A percentile compares a stretch with the other conserved stretches of the same genome.
phyloP scores from a whole-genome alignment of 1,140 invertebrate genomes.

The Diachasmimorpha longicaudata region DNA sequence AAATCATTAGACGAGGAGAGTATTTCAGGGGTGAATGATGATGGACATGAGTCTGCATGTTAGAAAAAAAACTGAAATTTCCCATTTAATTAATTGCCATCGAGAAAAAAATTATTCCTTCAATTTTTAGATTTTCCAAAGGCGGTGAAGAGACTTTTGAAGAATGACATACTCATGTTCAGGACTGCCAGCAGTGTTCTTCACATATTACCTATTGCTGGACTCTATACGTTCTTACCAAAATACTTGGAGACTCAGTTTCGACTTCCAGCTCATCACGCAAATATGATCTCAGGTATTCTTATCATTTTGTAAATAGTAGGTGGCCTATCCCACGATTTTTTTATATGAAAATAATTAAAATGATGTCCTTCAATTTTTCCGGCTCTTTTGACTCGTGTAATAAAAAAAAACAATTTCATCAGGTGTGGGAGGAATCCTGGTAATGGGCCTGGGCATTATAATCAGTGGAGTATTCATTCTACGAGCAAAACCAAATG shows the following conservation, averaged over 20 bases:
- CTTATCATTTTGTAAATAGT: too few relatives aligned
- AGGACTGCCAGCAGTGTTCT: slow-evolving; percentile 87
- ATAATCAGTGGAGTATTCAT: slow-evolving; percentile 88
- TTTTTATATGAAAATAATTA: too few relatives aligned
- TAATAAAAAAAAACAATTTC: background rate
- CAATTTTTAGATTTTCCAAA: slow-evolving; percentile 79
- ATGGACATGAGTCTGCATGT: too few relatives aligned
- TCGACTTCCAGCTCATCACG: slow-evolving; percentile 82
- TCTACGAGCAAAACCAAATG: slow-evolving; percentile 80
- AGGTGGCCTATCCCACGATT: background rate
- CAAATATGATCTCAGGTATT: slow-evolving; percentile 88
- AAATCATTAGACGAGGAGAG: background rate
- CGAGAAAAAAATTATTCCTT: too few relatives aligned
- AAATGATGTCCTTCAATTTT: too few relatives aligned
- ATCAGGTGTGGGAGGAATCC: slow-evolving; percentile 89
- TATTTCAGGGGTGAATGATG: background rate
- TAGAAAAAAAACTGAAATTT: too few relatives aligned
- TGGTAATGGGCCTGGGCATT: slow-evolving; percentile 91
- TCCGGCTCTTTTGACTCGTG: background rate
- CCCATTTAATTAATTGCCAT: too few relatives aligned
- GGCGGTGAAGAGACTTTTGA: slow-evolving; percentile 83
- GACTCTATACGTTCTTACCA: slow-evolving; percentile 90
- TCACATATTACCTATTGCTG: slow-evolving; percentile 88
- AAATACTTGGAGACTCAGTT: slow-evolving; percentile 95
- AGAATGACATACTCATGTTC: slow-evolving; percentile 90